Evolutionary conservation across 2,797 vertebrate species (phyloP).

Genomic region (Erithacus rubecula): DNA sequence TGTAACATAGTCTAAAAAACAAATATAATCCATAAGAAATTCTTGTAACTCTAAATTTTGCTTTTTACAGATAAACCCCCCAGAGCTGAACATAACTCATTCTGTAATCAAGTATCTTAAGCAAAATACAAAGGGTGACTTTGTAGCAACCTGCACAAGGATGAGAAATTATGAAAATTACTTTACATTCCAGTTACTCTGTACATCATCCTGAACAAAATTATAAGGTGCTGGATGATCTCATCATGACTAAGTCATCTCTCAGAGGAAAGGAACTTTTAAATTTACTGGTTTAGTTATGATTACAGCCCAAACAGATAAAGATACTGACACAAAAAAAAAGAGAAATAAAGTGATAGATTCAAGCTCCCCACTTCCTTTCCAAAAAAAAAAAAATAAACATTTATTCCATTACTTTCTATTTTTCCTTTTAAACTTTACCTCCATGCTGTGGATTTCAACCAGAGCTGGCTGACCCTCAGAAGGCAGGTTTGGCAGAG

Average conservation of each 20-base stretch:
- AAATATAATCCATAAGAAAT: not conserved
- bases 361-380: not conserved
- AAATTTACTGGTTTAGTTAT: not conserved
- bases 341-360: not conserved
- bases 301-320: not conserved
- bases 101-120: not conserved
- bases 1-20: constrained; percentile 86
- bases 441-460: constrained; percentile 95
- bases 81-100: not conserved
- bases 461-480: constrained; percentile 97
- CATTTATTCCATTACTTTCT: not conserved
- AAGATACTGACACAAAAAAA: not conserved
- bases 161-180: not conserved
- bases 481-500: constrained; percentile 91
- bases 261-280: not conserved
- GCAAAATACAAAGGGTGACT: not conserved
- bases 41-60: not conserved
- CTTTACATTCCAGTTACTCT: not conserved
- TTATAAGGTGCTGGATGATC: not conserved
- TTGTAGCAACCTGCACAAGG: not conserved
- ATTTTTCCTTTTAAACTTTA: constrained; percentile 43
- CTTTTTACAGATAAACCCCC: not conserved
- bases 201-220: not conserved
- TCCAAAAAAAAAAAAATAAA: not conserved
- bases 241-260: not conserved